phyloP scores from a whole-genome alignment of 2,888 invertebrate species.

The Hirtodrosophila histrioides region DNA sequence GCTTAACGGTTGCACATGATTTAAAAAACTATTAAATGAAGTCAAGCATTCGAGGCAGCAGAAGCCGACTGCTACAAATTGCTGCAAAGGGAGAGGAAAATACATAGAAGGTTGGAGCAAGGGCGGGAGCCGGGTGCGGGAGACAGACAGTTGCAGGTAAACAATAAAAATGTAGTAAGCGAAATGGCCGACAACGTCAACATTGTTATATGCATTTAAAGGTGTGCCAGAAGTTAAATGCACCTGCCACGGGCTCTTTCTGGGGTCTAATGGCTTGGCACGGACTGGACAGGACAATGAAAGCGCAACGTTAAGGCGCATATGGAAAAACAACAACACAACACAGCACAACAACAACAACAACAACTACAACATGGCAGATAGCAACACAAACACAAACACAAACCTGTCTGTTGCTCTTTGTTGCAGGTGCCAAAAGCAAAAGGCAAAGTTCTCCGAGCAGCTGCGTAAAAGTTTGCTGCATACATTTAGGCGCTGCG shows the following conservation, averaged over 20 bases:
- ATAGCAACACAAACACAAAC: slow-evolving; percentile 8
- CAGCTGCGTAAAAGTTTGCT: slow-evolving; percentile 59
- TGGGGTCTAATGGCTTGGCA: slow-evolving; percentile 48
- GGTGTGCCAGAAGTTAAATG: slow-evolving; percentile 76
- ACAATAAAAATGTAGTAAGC: slow-evolving; percentile 62
- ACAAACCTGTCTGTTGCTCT: slow-evolving; percentile 52
- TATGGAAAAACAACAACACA: slow-evolving; percentile 27
- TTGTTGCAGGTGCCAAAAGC: slow-evolving; percentile 58
- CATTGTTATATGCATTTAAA: slow-evolving; percentile 66
- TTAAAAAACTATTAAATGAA: slow-evolving; percentile 61
- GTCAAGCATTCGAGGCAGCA: slow-evolving; percentile 47
- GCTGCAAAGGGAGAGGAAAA: slow-evolving; percentile 13
- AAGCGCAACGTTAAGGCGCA: slow-evolving; percentile 45
- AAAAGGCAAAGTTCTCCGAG: slow-evolving; percentile 44
- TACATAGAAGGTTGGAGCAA: not conserved
- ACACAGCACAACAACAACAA: slow-evolving; percentile 8
- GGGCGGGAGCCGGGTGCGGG: not conserved
- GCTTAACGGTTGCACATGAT: slow-evolving; percentile 28
- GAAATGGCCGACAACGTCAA: slow-evolving; percentile 60
- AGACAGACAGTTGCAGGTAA: slow-evolving; percentile 24
- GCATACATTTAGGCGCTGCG: slow-evolving; percentile 55
- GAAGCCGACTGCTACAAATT: slow-evolving; percentile 34
- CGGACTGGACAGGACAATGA: slow-evolving; percentile 43
- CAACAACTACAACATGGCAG: not conserved
- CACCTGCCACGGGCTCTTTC: slow-evolving; percentile 64